Evolutionary conservation across 2,888 invertebrate species (phyloP).

Genomic region (Empis stercorea): DNA sequence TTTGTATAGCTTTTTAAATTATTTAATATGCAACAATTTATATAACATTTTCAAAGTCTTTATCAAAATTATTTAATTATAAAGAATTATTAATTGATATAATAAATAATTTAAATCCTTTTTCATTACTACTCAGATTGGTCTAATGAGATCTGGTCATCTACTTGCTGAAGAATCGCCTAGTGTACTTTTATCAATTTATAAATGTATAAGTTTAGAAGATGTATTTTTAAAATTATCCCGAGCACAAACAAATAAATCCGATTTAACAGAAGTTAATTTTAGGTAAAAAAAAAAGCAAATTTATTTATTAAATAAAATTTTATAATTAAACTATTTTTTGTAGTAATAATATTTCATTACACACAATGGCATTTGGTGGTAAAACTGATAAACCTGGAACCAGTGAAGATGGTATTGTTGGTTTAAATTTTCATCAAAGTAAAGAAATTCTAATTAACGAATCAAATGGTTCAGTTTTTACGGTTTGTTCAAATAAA

Average conservation of each 20-base stretch:
- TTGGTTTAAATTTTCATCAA: constrained; percentile 80
- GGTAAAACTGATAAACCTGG: constrained; percentile 70
- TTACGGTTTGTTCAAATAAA: constrained; percentile 25
- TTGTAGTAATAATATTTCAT: constrained; percentile 60
- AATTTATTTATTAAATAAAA: background rate
- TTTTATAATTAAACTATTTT: background rate
- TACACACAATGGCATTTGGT: constrained; percentile 70
- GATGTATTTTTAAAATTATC: constrained; percentile 87
- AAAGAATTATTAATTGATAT: too few species aligned
- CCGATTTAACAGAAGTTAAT: constrained; percentile 34
- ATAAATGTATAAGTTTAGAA: constrained; percentile 72
- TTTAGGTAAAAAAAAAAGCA: constrained; percentile 28
- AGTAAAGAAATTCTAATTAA: constrained; percentile 77
- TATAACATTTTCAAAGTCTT: too few species aligned
- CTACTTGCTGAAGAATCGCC: constrained; percentile 86
- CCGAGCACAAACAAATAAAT: constrained; percentile 59
- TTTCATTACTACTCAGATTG: constrained; percentile 52
- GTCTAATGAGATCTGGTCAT: constrained; percentile 84
- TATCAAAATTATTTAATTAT: too few species aligned
- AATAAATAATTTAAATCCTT: background rate
- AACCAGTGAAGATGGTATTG: constrained; percentile 74
- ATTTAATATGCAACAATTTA: too few species aligned
- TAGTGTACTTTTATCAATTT: constrained; percentile 66
- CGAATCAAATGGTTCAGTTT: constrained; percentile 51
- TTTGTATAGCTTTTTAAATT: too few species aligned